Evolutionary conservation across 2,113 vertebrate genomes (phyloP).

Genomic region (Mustela lutreola): DNA sequence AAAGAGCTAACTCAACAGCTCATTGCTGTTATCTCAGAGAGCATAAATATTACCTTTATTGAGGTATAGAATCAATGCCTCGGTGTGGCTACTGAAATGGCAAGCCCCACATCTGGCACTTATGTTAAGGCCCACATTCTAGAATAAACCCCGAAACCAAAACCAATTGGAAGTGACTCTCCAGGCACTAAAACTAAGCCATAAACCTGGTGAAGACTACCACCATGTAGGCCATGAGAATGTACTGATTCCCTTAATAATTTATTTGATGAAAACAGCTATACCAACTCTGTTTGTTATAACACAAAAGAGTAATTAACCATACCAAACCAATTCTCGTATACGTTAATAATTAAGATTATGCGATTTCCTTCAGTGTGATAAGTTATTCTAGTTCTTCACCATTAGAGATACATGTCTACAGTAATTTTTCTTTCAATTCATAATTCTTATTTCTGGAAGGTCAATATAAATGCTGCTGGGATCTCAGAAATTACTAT

Average conservation of each 20-base stretch:
- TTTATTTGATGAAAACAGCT: background rate
- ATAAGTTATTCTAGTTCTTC: background rate
- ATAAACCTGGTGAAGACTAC: background rate
- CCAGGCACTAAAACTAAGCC: background rate
- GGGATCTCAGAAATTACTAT: background rate
- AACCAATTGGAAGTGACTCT: background rate
- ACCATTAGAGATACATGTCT: background rate
- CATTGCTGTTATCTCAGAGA: background rate
- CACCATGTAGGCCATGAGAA: accelerated
- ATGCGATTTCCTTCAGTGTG: background rate
- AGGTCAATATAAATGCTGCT: background rate
- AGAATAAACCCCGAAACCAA: background rate
- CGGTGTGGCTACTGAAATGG: background rate
- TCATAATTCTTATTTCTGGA: background rate
- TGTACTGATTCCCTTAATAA: background rate
- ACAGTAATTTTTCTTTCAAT: background rate
- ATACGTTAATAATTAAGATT: background rate
- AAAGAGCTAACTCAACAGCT: background rate
- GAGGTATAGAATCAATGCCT: background rate
- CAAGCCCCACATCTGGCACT: background rate
- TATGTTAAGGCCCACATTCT: background rate
- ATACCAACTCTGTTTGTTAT: background rate
- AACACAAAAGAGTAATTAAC: background rate
- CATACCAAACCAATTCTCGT: background rate
- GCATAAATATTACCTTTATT: background rate